Percentiles rank a stretch among this genome's conserved stretches.
phyloP scores from a whole-genome alignment of 2,888 invertebrate genomes.

The Temnothorax unifasciatus region DNA sequence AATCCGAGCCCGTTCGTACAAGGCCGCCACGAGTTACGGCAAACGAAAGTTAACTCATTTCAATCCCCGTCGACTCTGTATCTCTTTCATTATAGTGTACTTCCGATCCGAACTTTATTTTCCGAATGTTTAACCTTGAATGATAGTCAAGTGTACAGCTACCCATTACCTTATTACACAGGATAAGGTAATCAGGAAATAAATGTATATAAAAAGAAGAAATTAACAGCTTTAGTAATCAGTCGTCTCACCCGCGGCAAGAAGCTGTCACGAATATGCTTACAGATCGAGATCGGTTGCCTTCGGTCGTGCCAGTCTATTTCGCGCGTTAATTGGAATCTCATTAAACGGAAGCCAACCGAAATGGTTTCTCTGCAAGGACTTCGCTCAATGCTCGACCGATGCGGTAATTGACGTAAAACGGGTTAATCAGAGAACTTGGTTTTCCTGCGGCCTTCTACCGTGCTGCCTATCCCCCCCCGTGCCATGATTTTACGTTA shows the following conservation, averaged over 20 bases:
- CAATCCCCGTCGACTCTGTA: neutral
- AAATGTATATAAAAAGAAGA: neutral
- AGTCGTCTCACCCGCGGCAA: neutral
- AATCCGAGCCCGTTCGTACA: slow-evolving; percentile 5
- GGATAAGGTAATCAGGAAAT: neutral
- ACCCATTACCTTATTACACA: neutral
- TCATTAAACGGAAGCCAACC: slow-evolving; percentile 71
- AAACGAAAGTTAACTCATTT: slow-evolving; percentile 24
- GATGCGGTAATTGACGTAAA: slow-evolving; percentile 64
- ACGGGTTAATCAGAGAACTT: slow-evolving; percentile 62
- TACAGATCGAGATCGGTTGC: slow-evolving; percentile 29
- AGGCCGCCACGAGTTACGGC: neutral
- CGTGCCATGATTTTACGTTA: slow-evolving; percentile 5
- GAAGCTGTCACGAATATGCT: slow-evolving; percentile 28
- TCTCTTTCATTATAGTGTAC: slow-evolving; percentile 9
- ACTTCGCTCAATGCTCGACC: slow-evolving; percentile 62
- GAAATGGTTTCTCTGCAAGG: slow-evolving; percentile 55
- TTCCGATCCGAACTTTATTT: slow-evolving; percentile 17
- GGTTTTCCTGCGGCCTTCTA: slow-evolving; percentile 34
- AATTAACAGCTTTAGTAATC: neutral
- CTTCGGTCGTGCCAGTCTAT: slow-evolving; percentile 67
- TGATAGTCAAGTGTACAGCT: neutral
- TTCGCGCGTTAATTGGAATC: slow-evolving; percentile 73
- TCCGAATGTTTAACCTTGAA: neutral
- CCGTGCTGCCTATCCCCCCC: neutral